A percentile compares a stretch with the other conserved stretches of the same genome.
These are phyloP conservation scores for Syngnathus acus DNA, from an alignment of 2,797 vertebrate species.

Conservation along the genomic window DNA sequence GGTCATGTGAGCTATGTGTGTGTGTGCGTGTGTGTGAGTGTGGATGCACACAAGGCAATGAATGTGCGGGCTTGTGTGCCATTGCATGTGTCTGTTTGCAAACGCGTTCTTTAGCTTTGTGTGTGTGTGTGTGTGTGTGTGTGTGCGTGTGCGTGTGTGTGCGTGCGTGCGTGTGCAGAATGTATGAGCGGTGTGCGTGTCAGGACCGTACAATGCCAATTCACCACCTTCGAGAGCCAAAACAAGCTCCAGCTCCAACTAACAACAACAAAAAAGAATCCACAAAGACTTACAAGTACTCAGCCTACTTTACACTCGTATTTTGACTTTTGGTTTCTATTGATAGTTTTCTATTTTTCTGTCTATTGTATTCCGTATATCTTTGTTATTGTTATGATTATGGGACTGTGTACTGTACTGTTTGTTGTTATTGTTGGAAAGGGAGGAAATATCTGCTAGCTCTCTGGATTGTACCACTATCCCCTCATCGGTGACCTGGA, in stretches of 20 bases:
- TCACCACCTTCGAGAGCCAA: conserved; percentile 56
- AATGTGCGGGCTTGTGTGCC: conserved; percentile 12
- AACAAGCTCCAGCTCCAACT: conserved; percentile 45
- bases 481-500: conserved; percentile 28
- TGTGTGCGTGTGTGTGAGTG: conserved; percentile 12
- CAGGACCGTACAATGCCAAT: conserved; percentile 47
- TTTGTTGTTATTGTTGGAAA: conserved; percentile 26
- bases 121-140: conserved; percentile 8
- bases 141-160: conserved; percentile 11
- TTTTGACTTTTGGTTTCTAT: conserved; percentile 74
- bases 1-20: conserved; percentile 78
- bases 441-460: conserved; percentile 49
- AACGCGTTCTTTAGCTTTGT: neutral
- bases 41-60: conserved; percentile 22
- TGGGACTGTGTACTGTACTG: conserved; percentile 74
- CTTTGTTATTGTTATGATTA: conserved; percentile 59
- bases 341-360: conserved; percentile 81
- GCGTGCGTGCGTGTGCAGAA: conserved; percentile 2
- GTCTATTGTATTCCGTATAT: conserved; percentile 71
- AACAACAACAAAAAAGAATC: conserved; percentile 38
- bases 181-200: conserved; percentile 24
- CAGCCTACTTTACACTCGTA: conserved; percentile 65
- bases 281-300: conserved; percentile 63
- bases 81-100: conserved; percentile 10
- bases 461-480: conserved; percentile 60